Evolutionary conservation across 2,888 invertebrate species (phyloP), one percentile per base, ranked within the genome.

Genomic region (Seira ritae): DNA sequence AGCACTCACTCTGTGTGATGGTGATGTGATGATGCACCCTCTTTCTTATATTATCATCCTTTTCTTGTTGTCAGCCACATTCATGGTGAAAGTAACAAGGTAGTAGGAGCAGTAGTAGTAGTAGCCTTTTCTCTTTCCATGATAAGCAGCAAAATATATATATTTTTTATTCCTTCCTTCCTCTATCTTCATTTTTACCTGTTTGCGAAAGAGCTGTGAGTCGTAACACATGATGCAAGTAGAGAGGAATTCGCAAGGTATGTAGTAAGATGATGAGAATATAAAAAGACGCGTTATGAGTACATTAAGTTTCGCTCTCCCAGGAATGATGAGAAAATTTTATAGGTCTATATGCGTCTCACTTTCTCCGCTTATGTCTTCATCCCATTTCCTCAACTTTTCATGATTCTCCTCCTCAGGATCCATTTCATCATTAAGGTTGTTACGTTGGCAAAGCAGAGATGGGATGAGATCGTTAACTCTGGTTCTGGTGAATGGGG

Each of bases 91-190:
- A 50, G 50, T 15, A 8, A 50, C 50, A 50, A 50, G 17, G 31
- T 31, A 31, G 31, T 8, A 8, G 8, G 31, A 8, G 8, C 31
- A n/a, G n/a, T n/a, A n/a, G n/a, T n/a, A n/a, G n/a, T n/a, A n/a
- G 4, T 42, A 42, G 6, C 42, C 42, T 42, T 42, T 42, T 50
- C 15, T 50, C 50, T 50, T 50, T 15, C 50, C 50, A 50, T 12
- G 6, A 15, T 50, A 50, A 50, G 6, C 50, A 50, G 17, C 50
- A 50, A 50, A 50, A n/a, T n/a, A n/a, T n/a, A n/a, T n/a, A n/a
- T n/a, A n/a, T n/a, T n/a, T 50, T 50, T 31, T 50, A 50, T 50
- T 50, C 50, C 50, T 50, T 50, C 50, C 50, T 50, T 50, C 50
- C 50, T 50, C 50, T 3, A 8, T 50, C 12, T 50, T 50, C 12